Evolutionary conservation across 1,140 invertebrate species (phyloP), one percentile per base, ranked within the genome.

Genomic region (Lerema accius): DNA sequence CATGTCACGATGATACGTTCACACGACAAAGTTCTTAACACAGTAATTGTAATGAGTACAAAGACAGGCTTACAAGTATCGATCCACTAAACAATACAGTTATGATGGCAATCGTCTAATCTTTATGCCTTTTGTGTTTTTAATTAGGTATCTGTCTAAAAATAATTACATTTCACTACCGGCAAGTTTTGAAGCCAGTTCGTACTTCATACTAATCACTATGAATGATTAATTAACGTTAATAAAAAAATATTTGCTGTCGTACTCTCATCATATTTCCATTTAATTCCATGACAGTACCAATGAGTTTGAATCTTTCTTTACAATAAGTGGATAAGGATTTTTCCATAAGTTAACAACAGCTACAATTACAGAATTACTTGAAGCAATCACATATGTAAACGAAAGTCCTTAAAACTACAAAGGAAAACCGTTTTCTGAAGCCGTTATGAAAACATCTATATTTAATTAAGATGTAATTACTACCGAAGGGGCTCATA

Each of bases 1-100:
- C 48, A 72, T 70, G 68, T 77, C 80, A 78, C 76, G 80, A 78
- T 80, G 62, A 69, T 58, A 73, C 62, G 71, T 82, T 84, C 82
- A 81, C 82, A 84, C 82, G 82, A 51, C 49, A 56, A 56, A 74
- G 59, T 71, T 76, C 67, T 64, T 62, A 65, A 69, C 66, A 69
- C 32, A 43, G 51, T 55, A 61, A 49, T 60, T 60, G 35, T 17
- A 60, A 60, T 43, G 51, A 56, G 26, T 56, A 56, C 19, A 56
- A 43, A 13, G 16, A 39, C 9, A 15, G 15, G 23, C 39, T 56
- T 17, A 9, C 15, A 56, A 23, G 39, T 43, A 56, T 45, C 39
- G 14, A 56, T 45, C 53, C 53, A 28, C 19, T 16, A 56, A 9
- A 43, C 13, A 56, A 43, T 43, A 56, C 51, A 56, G 51, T 56